Evolutionary conservation across 2,113 vertebrate species (phyloP).

Genomic region (Nothocercus nigrocapillus): DNA sequence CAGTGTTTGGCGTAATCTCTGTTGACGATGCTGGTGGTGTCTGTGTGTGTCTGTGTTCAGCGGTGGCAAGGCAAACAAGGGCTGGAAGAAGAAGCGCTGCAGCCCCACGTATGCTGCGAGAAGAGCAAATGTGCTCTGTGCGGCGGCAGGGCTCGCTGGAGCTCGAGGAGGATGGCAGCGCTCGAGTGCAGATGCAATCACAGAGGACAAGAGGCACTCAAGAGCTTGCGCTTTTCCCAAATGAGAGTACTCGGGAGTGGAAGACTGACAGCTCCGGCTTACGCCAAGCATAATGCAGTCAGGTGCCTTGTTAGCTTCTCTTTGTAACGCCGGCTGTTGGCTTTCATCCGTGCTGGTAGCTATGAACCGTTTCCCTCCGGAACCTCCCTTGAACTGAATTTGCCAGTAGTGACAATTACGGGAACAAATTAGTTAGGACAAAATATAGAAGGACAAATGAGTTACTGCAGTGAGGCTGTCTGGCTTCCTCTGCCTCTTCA

Average conservation of each 20-base stretch:
- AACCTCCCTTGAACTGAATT: neutral
- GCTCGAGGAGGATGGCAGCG: neutral
- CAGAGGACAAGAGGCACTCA: slow-evolving; percentile 58
- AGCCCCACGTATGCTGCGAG: neutral
- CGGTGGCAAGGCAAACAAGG: neutral
- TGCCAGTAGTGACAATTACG: neutral
- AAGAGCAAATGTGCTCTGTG: neutral
- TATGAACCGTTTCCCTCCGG: neutral
- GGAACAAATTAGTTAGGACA: neutral
- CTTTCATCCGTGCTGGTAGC: neutral
- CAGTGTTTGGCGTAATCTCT: neutral
- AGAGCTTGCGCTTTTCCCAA: slow-evolving; percentile 37
- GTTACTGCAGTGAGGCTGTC: neutral
- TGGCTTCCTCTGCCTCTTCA: neutral
- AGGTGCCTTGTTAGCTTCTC: neutral
- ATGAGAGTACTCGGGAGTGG: neutral
- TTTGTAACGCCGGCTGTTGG: neutral
- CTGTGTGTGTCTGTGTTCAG: neutral
- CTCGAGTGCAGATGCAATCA: slow-evolving; percentile 53
- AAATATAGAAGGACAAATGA: neutral
- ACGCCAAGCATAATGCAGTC: neutral
- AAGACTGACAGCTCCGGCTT: slow-evolving; percentile 9
- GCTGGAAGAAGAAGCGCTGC: neutral
- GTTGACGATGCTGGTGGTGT: neutral
- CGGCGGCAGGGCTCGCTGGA: neutral